These are phyloP conservation scores for Acrocephalus arundinaceus DNA, from an alignment of 2,113 vertebrate species.

Conservation along the genomic window DNA sequence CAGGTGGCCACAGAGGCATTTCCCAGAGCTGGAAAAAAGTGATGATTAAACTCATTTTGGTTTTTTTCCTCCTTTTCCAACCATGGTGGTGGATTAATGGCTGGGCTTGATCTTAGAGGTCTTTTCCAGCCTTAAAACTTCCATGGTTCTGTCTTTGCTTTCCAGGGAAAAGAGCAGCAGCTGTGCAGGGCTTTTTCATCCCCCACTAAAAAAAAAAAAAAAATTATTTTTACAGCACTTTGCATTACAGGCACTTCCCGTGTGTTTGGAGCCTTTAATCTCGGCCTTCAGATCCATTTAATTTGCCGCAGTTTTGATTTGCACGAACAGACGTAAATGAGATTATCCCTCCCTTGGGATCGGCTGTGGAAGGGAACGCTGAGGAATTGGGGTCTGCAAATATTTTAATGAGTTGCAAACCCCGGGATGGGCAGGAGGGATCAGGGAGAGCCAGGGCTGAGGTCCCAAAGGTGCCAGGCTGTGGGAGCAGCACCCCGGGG, in stretches of 20 bases:
- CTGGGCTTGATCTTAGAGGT: neutral
- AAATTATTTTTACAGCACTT: neutral
- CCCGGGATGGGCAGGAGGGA: neutral
- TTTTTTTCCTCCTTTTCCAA: neutral
- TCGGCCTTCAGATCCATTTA: neutral
- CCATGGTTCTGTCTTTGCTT: neutral
- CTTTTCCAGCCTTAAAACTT: neutral
- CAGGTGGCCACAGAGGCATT: rapidly evolving
- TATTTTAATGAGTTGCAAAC: neutral
- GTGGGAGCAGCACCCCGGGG: neutral
- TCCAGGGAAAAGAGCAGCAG: neutral
- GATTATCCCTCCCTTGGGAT: neutral
- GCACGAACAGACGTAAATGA: neutral
- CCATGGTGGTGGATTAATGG: neutral
- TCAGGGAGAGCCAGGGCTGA: rapidly evolving
- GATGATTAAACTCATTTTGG: neutral
- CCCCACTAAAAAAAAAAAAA: neutral
- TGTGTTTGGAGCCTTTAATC: slow-evolving; percentile 15
- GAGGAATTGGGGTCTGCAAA: neutral
- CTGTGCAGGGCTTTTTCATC: neutral
- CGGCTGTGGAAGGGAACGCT: neutral
- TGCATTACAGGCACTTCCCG: neutral
- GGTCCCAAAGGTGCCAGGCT: rapidly evolving
- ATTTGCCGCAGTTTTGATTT: slow-evolving; percentile 20
- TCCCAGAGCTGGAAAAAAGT: neutral